Conservation (phyloP, 2,888 invertebrate genomes). For the Drosophila koepferae region DNA sequence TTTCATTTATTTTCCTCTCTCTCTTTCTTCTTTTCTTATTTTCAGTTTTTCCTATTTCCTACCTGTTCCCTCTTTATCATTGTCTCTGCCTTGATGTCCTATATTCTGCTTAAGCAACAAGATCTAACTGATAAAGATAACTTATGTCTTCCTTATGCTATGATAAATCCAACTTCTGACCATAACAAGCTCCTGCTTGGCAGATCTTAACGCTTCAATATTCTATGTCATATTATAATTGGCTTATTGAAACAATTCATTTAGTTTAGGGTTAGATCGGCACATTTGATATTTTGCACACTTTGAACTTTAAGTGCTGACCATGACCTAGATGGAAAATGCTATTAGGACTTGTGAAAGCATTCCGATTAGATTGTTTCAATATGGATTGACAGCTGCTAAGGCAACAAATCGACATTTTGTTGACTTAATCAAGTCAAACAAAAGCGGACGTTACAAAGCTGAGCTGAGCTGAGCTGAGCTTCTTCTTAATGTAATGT, state of each 20-base stretch:
- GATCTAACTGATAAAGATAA: no score
- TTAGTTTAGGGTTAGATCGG: neutral
- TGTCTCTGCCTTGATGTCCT: no score
- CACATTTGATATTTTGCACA: neutral
- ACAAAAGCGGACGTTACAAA: slow-evolving; percentile 44
- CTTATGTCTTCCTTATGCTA: no score
- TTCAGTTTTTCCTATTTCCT: no score
- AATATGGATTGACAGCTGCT: slow-evolving; percentile 30
- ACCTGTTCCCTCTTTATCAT: no score
- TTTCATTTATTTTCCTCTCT: neutral
- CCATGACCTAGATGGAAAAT: neutral
- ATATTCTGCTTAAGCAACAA: no score
- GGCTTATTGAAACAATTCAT: neutral
- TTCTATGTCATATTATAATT: neutral
- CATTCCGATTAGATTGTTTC: slow-evolving; percentile 17
- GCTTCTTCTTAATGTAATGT: slow-evolving; percentile 34
- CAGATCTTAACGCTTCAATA: no score
- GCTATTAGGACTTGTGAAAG: slow-evolving; percentile 10
- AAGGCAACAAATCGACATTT: slow-evolving; percentile 33
- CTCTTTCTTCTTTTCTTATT: no score
- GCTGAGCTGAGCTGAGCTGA: slow-evolving; percentile 41
- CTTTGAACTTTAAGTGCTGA: neutral
- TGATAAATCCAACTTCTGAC: no score
- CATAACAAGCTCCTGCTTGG: neutral
- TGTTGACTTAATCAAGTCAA: slow-evolving; percentile 47